Percentiles rank a stretch among this genome's conserved stretches.
These are phyloP conservation scores for Aeoliscus strigatus DNA, from an alignment of 2,797 vertebrate species.

Conservation along the genomic window DNA sequence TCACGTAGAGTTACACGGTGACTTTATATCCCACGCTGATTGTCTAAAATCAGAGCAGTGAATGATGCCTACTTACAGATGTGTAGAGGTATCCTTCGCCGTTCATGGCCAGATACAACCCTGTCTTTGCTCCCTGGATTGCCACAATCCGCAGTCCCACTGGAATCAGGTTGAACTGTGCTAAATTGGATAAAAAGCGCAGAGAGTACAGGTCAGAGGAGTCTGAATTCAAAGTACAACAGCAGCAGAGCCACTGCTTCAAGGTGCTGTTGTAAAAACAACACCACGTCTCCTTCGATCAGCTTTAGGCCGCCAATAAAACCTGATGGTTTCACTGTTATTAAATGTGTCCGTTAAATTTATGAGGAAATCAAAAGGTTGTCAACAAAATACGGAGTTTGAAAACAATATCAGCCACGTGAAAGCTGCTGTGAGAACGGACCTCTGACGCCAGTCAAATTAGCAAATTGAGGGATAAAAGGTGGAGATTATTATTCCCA, in stretches of 20 bases:
- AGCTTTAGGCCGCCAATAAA: slow-evolving; percentile 30
- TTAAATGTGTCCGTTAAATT: too few relatives aligned
- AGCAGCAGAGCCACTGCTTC: slow-evolving; percentile 20
- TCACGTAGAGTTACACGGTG: slow-evolving; percentile 9
- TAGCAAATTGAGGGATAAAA: too few relatives aligned
- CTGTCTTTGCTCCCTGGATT: slow-evolving; percentile 96
- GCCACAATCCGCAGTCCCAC: slow-evolving; percentile 98
- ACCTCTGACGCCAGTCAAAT: too few relatives aligned
- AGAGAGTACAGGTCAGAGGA: slow-evolving; percentile 24
- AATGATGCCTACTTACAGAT: slow-evolving; percentile 67
- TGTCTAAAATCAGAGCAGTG: slow-evolving; percentile 7
- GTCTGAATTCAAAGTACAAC: slow-evolving; percentile 18
- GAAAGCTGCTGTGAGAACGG: too few relatives aligned
- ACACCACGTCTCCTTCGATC: slow-evolving; percentile 45
- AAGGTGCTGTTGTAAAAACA: slow-evolving; percentile 37
- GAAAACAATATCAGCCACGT: too few relatives aligned
- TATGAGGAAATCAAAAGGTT: too few relatives aligned
- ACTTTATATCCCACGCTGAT: slow-evolving; percentile 4
- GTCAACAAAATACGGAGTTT: too few relatives aligned
- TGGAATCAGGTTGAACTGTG: slow-evolving; percentile 98
- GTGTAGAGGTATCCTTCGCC: slow-evolving; percentile 91
- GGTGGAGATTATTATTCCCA: too few relatives aligned
- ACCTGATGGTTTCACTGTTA: too few relatives aligned
- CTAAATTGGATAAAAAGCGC: slow-evolving; percentile 71
- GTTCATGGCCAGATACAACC: slow-evolving; percentile 96